phyloP scores from a whole-genome alignment of 1,140 invertebrate species.

The Ctenoplectra terminalis region DNA sequence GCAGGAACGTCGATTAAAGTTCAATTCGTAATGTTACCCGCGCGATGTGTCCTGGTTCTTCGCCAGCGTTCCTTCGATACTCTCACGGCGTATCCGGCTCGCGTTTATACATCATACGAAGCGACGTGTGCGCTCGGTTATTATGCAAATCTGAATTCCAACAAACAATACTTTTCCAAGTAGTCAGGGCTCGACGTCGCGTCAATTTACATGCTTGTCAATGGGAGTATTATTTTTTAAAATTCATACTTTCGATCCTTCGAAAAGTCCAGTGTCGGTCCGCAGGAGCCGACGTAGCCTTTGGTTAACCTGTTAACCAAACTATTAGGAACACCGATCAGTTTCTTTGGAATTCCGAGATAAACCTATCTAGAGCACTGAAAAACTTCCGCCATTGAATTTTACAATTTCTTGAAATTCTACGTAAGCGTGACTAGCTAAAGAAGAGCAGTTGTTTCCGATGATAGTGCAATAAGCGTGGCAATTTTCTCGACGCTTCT shows the following conservation, averaged over 20 bases:
- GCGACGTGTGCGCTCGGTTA: constrained; percentile 55
- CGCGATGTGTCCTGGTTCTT: constrained; percentile 6
- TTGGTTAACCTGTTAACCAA: no score
- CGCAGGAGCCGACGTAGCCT: no score
- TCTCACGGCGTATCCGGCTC: constrained; percentile 60
- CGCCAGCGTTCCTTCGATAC: constrained; percentile 35
- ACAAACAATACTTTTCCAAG: constrained; percentile 65
- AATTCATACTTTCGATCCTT: no score
- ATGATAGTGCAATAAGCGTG: background rate
- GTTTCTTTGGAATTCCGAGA: background rate
- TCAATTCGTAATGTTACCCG: constrained; percentile 25
- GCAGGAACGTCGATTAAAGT: constrained; percentile 48
- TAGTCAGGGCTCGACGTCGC: background rate
- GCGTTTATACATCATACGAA: background rate
- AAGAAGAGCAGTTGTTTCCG: background rate
- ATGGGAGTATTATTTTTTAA: no score
- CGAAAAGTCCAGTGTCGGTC: no score
- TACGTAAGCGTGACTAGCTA: background rate
- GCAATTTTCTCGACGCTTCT: constrained; percentile 21
- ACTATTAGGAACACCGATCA: no score
- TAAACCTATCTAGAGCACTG: background rate
- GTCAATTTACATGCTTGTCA: no score
- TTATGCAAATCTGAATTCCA: constrained; percentile 72
- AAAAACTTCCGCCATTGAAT: background rate
- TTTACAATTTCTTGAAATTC: background rate